Evolutionary conservation across 2,888 invertebrate species (phyloP), one percentile per base, ranked within the genome.

Genomic region (Drosophila algonquin): DNA sequence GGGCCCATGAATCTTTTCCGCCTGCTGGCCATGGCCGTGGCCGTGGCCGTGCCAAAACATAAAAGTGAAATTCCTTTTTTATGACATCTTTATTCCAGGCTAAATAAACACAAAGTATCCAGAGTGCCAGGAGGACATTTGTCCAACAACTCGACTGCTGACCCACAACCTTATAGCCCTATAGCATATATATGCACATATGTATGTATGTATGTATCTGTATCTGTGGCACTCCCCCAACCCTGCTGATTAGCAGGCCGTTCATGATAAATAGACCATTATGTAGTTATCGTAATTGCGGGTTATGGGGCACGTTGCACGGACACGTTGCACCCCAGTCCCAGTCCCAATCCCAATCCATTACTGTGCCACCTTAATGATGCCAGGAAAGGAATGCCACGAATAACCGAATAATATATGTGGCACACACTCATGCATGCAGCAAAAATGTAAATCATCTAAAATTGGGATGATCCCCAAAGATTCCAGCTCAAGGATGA

Each of bases 41-140:
- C 63, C 55, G 64, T 77, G 85, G 73, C 63, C 55, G 64, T 77
- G 85, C 73, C 82, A 87, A 86, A 87, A 84, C 75, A 90, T 81
- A 85, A 89, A 89, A 90, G 88, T 85, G 81, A 81, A 89, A 89
- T 90, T 87, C 80, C 77, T 77, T 89, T 90, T 90, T 91, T 90
- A 91, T 91, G 89, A 90, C 83, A 87, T 81, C 81, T 89, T 89
- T 87, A 88, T 83, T 75, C 79, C 44, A 76, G 75, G 80, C 76
- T 77, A 90, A 90, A 89, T 89, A 86, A 90, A 81, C 87, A 81
- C 80, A 82, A 88, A 84, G 83, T 89, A 87, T 89, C 78, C 73
- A 40, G 75, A 68, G 79, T 73, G 80, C 89, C 88, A 73, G 77
- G 79, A 79, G 84, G 89, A 83, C 83, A 86, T 76, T 78, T 70